Base-by-base conservation (phyloP, 2,113 vertebrate genomes). In the Sorex fumeus region DNA sequence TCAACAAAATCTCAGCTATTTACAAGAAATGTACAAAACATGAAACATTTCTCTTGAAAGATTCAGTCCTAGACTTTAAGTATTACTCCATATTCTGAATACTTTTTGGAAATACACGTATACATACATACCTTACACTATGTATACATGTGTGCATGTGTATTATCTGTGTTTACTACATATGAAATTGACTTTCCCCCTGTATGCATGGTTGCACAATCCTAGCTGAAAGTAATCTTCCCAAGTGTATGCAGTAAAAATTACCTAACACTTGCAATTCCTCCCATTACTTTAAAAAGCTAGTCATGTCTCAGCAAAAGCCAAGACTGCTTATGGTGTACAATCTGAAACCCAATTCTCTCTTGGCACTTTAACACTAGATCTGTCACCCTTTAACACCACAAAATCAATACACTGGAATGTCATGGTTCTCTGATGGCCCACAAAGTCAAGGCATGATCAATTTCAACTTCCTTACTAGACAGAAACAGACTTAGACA, bases 361-460 rank as follows among this genome's bases (percentile, higher is more conserved):
- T 94, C 88, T 90, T 28, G 69, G 89, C 91, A 95, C 15, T 64
- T 98, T 97, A 98, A 97, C 97, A 97, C 95, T 94, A 94, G 97
- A 96, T 96, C 94, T 87, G 96, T 97, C 97, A 97, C 96, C 97
- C 95, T 96, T 97, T 96, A 96, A 96, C 96, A 97, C 87, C 21
- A 6, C 90, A 96, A 95, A 98, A 98, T 98, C 98, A 97, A 98
- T 98, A 96, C 57, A 43, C 88, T 95, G 95, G 96, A 97, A 98
- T 98, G 97, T 96, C 98, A 97, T 96, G 94, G 96, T 96, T 96
- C 98, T 97, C 97, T 97, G 97, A 97, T 97, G 97, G 94, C 96
- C 96, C 96, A 98, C 97, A 98, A 97, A 98, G 95, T 93, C 95
- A 95, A 95, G 84, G 93, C 81, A 60, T 96, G 93, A 97, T 96